Conservation (phyloP, 2,888 invertebrate genomes). For the Lamellibrachia satsuma region DNA sequence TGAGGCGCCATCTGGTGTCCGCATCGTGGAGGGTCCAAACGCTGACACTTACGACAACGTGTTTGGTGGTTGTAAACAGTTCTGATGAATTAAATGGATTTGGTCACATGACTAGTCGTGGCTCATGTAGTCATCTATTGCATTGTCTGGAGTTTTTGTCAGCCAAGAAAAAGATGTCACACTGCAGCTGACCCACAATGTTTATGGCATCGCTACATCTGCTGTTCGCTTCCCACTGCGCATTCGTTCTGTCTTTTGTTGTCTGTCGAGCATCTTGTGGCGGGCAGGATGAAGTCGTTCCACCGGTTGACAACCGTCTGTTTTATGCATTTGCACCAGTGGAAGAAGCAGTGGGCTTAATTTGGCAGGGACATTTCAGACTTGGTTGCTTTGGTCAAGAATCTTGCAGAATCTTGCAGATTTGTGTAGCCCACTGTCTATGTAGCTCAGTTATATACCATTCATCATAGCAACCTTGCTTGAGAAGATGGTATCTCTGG, state of each 20-base stretch:
- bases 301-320: not conserved
- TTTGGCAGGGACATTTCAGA: not conserved
- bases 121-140: not conserved
- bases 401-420: too few relatives aligned
- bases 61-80: not conserved
- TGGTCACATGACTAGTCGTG: not conserved
- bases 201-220: not conserved
- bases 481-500: not conserved
- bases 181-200: not conserved
- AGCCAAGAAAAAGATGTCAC: not conserved
- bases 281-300: not conserved
- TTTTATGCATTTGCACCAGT: slow-evolving; percentile 3
- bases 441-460: too few relatives aligned
- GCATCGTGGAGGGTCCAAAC: not conserved
- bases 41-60: not conserved
- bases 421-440: too few relatives aligned
- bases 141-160: not conserved
- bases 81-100: not conserved
- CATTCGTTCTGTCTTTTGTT: not conserved
- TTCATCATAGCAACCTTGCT: not conserved
- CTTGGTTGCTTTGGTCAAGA: not conserved
- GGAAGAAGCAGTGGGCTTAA: not conserved
- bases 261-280: not conserved
- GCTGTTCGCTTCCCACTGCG: not conserved
- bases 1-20: not conserved